Conservation (phyloP, 2,797 vertebrate species). For the Champsocephalus esox region DNA sequence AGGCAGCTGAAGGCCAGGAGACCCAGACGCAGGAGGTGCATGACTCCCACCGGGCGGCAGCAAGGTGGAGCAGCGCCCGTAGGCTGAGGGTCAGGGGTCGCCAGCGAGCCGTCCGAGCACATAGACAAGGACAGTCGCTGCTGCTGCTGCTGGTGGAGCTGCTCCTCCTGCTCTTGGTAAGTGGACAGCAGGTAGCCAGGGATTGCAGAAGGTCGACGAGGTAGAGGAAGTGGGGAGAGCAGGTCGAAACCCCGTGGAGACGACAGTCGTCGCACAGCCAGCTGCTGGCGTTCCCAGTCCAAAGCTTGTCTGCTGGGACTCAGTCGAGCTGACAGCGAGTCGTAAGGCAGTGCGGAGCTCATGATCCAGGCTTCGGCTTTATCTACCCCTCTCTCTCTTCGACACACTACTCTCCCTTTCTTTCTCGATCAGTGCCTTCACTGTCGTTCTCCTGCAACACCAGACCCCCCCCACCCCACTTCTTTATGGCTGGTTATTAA, state of each 20-base stretch:
- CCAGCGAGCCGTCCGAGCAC: constrained; percentile 83
- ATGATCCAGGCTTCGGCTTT: constrained; percentile 75
- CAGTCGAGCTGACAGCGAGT: constrained; percentile 79
- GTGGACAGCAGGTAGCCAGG: constrained; percentile 80
- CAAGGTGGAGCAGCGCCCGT: constrained; percentile 72
- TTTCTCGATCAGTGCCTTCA: constrained; percentile 57
- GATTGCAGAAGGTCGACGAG: constrained; percentile 79
- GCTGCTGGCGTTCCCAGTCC: constrained; percentile 79
- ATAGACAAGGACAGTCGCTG: constrained; percentile 79
- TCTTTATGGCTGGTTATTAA: constrained; percentile 84
- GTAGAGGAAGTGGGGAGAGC: constrained; percentile 71
- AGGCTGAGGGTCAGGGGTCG: constrained; percentile 75
- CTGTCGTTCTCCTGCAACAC: constrained; percentile 56
- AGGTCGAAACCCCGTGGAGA: constrained; percentile 75
- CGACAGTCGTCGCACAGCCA: constrained; percentile 77
- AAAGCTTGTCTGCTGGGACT: constrained; percentile 76
- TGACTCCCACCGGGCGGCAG: constrained; percentile 80
- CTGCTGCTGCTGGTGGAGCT: constrained; percentile 65
- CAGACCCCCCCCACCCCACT: constrained; percentile 29
- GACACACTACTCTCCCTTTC: constrained; percentile 50
- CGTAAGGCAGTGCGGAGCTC: constrained; percentile 81
- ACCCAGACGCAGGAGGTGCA: constrained; percentile 89
- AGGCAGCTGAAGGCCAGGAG: constrained; percentile 92
- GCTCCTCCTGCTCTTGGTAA: constrained; percentile 75
- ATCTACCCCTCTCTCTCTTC: constrained; percentile 70